phyloP scores from a whole-genome alignment of 2,797 vertebrate genomes.

The Chelmon rostratus region DNA sequence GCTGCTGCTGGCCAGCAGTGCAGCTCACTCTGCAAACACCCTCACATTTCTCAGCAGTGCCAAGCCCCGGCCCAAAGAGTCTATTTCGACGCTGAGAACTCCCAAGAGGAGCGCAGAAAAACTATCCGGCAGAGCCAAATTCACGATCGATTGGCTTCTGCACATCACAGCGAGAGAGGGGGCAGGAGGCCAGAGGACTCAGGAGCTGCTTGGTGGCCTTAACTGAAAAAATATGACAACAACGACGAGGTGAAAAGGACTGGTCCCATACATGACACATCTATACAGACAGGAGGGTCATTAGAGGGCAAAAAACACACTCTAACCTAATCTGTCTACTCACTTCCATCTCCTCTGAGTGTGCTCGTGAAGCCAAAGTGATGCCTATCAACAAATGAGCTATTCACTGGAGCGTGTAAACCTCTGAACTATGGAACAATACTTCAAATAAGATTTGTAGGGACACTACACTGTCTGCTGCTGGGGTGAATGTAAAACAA shows the following conservation, averaged over 20 bases:
- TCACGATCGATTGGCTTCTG: constrained; percentile 54
- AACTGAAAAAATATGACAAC: constrained; percentile 27
- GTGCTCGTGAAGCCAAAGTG: constrained; percentile 23
- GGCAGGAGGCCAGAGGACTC: neutral
- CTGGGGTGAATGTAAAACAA: neutral
- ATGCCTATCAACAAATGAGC: constrained; percentile 43
- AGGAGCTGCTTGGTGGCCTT: constrained; percentile 7
- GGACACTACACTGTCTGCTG: neutral
- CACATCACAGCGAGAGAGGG: constrained; percentile 22
- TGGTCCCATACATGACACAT: constrained; percentile 19
- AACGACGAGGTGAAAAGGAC: constrained; percentile 16
- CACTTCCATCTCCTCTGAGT: constrained; percentile 19
- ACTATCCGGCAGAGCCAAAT: constrained; percentile 45
- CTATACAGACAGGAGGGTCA: constrained; percentile 25
- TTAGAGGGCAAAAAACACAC: constrained; percentile 18
- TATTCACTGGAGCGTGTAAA: constrained; percentile 5
- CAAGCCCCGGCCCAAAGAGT: constrained; percentile 25
- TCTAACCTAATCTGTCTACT: constrained; percentile 11
- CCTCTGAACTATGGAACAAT: constrained; percentile 32
- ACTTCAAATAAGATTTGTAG: neutral
- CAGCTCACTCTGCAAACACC: constrained; percentile 33
- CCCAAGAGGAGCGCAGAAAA: constrained; percentile 47
- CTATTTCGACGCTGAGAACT: constrained; percentile 48
- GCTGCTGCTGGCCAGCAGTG: constrained; percentile 16
- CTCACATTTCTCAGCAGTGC: constrained; percentile 37